These are phyloP conservation scores for Delichon dasypus DNA, from an alignment of 2,797 vertebrate species.

Conservation along the genomic window DNA sequence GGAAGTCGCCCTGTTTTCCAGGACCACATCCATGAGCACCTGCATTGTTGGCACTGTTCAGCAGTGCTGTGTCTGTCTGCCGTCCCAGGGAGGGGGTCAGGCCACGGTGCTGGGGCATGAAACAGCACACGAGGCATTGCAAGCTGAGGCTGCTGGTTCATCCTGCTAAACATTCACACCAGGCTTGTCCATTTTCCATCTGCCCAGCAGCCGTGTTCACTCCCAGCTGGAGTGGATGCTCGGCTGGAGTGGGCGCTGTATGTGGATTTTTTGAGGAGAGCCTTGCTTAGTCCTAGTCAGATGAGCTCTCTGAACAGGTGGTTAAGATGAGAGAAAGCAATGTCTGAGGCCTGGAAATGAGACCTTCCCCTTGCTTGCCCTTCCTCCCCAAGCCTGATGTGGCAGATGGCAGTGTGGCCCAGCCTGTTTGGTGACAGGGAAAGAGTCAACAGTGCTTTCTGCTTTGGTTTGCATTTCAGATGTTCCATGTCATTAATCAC, in stretches of 20 bases:
- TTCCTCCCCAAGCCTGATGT: neutral
- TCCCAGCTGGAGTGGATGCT: neutral
- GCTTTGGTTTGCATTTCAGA: constrained; percentile 59
- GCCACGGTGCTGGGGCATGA: neutral
- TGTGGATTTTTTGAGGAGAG: neutral
- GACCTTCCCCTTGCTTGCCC: neutral
- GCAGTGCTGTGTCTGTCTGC: neutral
- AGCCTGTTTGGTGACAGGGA: neutral
- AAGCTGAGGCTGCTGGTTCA: neutral
- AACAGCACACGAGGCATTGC: neutral
- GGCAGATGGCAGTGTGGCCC: neutral
- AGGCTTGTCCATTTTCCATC: neutral
- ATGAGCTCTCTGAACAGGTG: neutral
- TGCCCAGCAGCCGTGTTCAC: fast-evolving
- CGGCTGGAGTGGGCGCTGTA: neutral
- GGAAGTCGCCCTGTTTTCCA: neutral
- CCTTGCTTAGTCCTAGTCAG: neutral
- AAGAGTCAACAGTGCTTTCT: neutral
- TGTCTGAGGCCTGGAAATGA: neutral
- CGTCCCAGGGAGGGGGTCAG: fast-evolving
- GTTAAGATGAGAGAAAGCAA: neutral
- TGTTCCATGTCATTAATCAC: constrained; percentile 77
- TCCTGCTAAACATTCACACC: neutral
- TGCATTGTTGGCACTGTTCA: neutral
- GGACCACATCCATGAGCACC: neutral